Base-by-base conservation (phyloP, 1,140 invertebrate genomes). In the Trichonephila clavipes region DNA sequence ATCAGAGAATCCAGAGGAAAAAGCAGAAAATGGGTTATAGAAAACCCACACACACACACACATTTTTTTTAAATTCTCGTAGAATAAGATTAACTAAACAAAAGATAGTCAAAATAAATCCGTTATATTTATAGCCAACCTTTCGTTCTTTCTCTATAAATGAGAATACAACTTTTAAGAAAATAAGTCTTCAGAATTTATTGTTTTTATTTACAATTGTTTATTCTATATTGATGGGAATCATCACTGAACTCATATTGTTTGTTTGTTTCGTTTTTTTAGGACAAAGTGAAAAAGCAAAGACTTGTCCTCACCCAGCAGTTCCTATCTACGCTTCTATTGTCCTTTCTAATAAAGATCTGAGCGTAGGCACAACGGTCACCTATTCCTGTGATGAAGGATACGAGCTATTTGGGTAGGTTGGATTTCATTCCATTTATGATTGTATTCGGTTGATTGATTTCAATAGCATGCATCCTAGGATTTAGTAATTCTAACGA, bases 341-440 rank as follows among this genome's bases (percentile, higher is more conserved):
- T 61, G 96, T 96, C 6, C 94, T 97, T 6, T 95, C 96, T 12
- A 95, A 94, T 58, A 95, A 95, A 95, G 95, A 95, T 95, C 69
- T 77, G 51, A 92, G 59, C 2, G 34, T 64, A 14, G 97, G 97
- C 34, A 97, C 97, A 2, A 96, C 97, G 58, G 98, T 97, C 18
- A 97, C 97, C 34, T 98, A 98, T 95, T 96, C 97, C 88, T 98
- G 98, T 95, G 98, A 98, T 95, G 97, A 97, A 59, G 98, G 98
- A 77, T 98, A 98, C 96, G 96, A 97, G 95, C 95, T 97, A 18
- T 97, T 97, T 94, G 97, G 97, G 96, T 97, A 96, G 96, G 96
- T 95, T 86, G n/a, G 2, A 24, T 14, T 24, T 44, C n/a, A 51
- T 51, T 51, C 51, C 7, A 51, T 51, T 51, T 51, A 10, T 51